A percentile compares a stretch with the other conserved stretches of the same genome.
Conservation (phyloP, 1,140 invertebrate genomes). For the Zophobas morio region DNA sequence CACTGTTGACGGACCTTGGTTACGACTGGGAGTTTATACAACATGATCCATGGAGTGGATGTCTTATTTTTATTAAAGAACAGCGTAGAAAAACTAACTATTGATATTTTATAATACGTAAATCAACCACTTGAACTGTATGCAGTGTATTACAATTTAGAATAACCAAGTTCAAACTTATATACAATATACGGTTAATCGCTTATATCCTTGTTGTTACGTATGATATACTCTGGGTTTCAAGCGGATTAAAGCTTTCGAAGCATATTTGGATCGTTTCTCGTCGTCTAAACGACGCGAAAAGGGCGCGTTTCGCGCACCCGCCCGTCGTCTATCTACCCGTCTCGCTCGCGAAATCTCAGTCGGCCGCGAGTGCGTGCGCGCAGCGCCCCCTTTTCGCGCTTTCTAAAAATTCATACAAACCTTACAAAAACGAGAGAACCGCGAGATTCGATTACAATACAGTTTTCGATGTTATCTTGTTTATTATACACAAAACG, state of each 20-base stretch:
- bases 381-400: too few species aligned
- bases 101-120: conserved; percentile 45
- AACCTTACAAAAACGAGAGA: conserved; percentile 32
- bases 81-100: conserved; percentile 54
- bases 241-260: conserved; percentile 45
- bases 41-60: conserved; percentile 39
- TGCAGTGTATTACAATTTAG: conserved; percentile 51
- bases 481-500: conserved; percentile 38
- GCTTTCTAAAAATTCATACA: conserved; percentile 15
- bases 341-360: too few species aligned
- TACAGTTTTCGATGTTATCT: conserved; percentile 39
- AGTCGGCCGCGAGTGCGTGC: too few species aligned
- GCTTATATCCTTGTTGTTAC: conserved; percentile 25
- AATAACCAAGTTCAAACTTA: conserved; percentile 40
- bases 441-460: conserved; percentile 27
- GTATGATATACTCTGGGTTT: conserved; percentile 36
- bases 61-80: conserved; percentile 41
- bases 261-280: conserved; percentile 37
- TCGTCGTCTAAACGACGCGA: not conserved
- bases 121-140: conserved; percentile 51
- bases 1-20: conserved; percentile 34
- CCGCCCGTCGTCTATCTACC: too few species aligned
- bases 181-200: conserved; percentile 29
- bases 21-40: conserved; percentile 14
- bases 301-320: not conserved